Conservation (phyloP, 2,888 invertebrate species). For the Chrysodeixis includens region DNA sequence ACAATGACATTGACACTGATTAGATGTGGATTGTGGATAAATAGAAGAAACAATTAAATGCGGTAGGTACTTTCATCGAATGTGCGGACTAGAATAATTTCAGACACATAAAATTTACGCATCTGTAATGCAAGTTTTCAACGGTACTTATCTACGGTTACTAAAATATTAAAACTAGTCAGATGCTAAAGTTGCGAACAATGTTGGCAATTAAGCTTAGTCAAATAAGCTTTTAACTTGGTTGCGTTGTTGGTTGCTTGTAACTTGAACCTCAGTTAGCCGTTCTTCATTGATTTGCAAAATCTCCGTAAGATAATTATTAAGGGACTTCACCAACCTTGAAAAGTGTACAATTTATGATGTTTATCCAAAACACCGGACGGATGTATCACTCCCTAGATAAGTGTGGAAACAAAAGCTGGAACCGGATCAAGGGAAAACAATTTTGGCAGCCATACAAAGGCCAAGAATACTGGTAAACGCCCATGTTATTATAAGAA, state of each 20-base stretch:
- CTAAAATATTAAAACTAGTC: too few relatives aligned
- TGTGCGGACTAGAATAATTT: background rate
- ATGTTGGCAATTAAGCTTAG: too few relatives aligned
- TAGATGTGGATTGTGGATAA: background rate
- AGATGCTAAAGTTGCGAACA: too few relatives aligned
- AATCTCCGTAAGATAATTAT: too few relatives aligned
- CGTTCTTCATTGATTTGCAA: too few relatives aligned
- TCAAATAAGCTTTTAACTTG: too few relatives aligned
- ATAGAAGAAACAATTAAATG: background rate
- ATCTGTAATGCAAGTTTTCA: background rate
- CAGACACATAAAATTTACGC: background rate
- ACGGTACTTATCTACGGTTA: too few relatives aligned
- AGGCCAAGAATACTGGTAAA: conserved; percentile 69
- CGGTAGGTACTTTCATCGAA: background rate
- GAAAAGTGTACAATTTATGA: conserved; percentile 20
- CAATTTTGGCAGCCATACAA: conserved; percentile 74
- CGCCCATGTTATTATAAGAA: conserved; percentile 60
- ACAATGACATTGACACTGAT: background rate
- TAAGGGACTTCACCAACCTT: conserved; percentile 24
- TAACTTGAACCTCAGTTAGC: too few relatives aligned
- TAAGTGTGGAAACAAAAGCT: conserved; percentile 69
- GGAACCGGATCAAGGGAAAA: conserved; percentile 70
- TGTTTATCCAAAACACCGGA: conserved; percentile 51
- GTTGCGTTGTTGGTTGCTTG: too few relatives aligned
- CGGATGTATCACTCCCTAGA: conserved; percentile 63